A percentile compares a stretch with the other conserved stretches of the same genome.
Evolutionary conservation across 2,113 vertebrate genomes (phyloP).

Genomic region (Callospermophilus lateralis): DNA sequence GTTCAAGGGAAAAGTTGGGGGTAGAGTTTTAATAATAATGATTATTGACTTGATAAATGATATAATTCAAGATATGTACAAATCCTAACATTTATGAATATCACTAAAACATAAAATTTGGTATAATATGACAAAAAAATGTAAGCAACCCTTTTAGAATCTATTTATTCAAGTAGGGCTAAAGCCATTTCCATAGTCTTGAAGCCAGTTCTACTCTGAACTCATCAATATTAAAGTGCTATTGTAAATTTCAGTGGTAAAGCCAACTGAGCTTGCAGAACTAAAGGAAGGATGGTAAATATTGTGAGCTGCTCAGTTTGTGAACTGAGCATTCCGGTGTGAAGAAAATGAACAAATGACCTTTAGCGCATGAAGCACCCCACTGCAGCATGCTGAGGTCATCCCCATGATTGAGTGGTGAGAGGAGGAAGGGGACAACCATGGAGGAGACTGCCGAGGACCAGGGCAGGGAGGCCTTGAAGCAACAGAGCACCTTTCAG

Average conservation of each 20-base stretch:
- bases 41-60: neutral
- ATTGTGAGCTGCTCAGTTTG: neutral
- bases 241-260: neutral
- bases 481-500: neutral
- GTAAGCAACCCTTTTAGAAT: neutral
- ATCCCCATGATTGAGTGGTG: neutral
- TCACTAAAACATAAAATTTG: neutral
- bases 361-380: neutral
- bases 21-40: neutral
- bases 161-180: neutral
- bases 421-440: too few species aligned
- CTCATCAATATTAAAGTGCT: neutral
- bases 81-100: neutral
- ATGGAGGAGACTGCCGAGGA: neutral
- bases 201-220: neutral
- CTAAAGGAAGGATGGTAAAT: too few species aligned
- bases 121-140: neutral
- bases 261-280: neutral
- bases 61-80: neutral
- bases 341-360: neutral
- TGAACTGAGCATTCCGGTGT: too few species aligned
- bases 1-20: neutral
- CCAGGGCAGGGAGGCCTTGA: neutral
- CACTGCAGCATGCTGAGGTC: rapidly evolving
- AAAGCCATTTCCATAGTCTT: neutral